Conservation (phyloP, 2,797 vertebrate species). For the Alca torda region DNA sequence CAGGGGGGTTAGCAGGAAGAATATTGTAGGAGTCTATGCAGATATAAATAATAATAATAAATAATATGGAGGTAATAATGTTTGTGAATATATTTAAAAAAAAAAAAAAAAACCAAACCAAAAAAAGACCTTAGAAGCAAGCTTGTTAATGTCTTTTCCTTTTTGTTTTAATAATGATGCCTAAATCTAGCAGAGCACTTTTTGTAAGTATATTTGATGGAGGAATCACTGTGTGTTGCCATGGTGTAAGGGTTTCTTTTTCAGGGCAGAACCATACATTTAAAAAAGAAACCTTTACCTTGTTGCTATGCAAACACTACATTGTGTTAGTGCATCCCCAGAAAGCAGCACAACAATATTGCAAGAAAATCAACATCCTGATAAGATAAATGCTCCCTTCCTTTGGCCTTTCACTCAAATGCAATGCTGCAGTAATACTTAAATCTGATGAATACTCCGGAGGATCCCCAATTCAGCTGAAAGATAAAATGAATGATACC, state of each 20-base stretch:
- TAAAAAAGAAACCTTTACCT: constrained; percentile 40
- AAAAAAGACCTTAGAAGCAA: background rate
- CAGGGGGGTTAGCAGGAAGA: constrained; percentile 49
- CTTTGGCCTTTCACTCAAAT: constrained; percentile 12
- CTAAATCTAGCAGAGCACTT: constrained; percentile 7
- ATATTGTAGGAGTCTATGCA: constrained; percentile 48
- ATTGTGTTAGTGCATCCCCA: background rate
- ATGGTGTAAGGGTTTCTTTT: constrained; percentile 44
- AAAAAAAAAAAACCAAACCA: background rate
- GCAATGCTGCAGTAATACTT: background rate
- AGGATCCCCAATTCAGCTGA: background rate
- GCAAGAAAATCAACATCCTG: constrained; percentile 42
- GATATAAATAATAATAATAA: constrained; percentile 54
- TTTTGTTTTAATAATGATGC: constrained; percentile 5
- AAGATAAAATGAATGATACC: background rate
- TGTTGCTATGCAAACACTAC: constrained; percentile 52
- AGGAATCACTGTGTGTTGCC: constrained; percentile 52
- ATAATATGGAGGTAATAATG: constrained; percentile 12
- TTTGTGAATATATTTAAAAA: background rate
- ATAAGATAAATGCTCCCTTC: constrained; percentile 36
- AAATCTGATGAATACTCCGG: background rate
- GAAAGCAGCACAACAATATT: constrained; percentile 6
- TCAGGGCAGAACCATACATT: background rate
- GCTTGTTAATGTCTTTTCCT: background rate
- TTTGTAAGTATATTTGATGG: background rate